These are phyloP conservation scores for Copidosoma aretas DNA, from an alignment of 2,888 invertebrate genomes.

Conservation along the genomic window DNA sequence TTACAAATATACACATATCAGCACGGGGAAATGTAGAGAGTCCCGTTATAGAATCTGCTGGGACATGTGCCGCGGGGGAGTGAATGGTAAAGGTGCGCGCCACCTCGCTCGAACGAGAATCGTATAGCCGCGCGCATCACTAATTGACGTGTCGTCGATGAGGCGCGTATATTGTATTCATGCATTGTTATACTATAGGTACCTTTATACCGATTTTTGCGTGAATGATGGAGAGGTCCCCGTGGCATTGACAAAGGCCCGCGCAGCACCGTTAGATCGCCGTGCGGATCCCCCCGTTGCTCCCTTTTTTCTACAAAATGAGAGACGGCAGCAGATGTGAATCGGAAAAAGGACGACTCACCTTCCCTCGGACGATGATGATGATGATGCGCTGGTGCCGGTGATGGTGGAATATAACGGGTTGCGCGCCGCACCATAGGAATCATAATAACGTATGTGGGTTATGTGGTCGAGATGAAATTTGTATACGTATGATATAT, in stretches of 20 bases:
- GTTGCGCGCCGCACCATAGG: conserved; percentile 51
- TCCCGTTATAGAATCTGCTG: no score
- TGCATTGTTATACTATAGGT: no score
- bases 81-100: no score
- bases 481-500: neutral
- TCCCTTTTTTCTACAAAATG: conserved; percentile 18
- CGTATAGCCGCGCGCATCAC: neutral
- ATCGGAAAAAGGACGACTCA: conserved; percentile 27
- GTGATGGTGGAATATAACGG: conserved; percentile 57
- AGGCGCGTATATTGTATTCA: conserved; percentile 1
- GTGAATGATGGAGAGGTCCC: conserved; percentile 5
- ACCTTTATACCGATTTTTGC: no score
- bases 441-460: conserved; percentile 47
- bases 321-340: conserved; percentile 45
- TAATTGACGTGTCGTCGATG: conserved; percentile 32
- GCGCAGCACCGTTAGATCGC: conserved; percentile 28
- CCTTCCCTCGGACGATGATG: conserved; percentile 3
- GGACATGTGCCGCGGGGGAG: no score
- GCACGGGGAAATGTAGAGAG: no score
- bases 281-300: neutral
- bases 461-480: conserved; percentile 57
- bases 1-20: no score
- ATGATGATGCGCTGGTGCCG: no score
- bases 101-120: conserved; percentile 17
- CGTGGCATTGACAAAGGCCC: conserved; percentile 7